A percentile compares a stretch with the other conserved stretches of the same genome.
Evolutionary conservation across 2,797 vertebrate species (phyloP).

Genomic region (Rhinichthys osculus): DNA sequence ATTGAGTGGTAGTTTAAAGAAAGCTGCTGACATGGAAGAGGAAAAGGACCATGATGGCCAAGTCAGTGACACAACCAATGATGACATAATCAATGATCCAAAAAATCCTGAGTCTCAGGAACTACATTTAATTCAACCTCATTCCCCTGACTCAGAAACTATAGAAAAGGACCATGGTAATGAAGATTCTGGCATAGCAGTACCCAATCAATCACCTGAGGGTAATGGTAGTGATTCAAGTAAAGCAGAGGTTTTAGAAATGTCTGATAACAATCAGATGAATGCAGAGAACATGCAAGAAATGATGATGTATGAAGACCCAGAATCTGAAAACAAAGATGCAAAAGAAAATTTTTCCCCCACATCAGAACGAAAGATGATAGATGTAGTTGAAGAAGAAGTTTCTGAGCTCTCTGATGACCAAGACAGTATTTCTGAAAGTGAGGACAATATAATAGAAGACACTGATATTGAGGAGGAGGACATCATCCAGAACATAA

Average conservation of each 20-base stretch:
- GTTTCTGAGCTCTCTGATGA: slow-evolving; percentile 22
- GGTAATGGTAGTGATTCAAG: slow-evolving; percentile 25
- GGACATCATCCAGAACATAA: not conserved
- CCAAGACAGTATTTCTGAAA: slow-evolving; percentile 29
- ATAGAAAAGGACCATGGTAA: slow-evolving; percentile 22
- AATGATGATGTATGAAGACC: not conserved
- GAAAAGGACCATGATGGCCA: not conserved
- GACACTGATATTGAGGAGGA: slow-evolving; percentile 11
- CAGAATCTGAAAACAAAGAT: slow-evolving; percentile 12
- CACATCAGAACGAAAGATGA: slow-evolving; percentile 20
- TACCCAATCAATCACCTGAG: slow-evolving; percentile 19
- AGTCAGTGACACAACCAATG: slow-evolving; percentile 6
- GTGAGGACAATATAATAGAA: not conserved
- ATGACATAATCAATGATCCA: not conserved
- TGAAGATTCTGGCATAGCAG: slow-evolving; percentile 42
- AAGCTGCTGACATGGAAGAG: slow-evolving; percentile 63
- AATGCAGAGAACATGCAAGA: slow-evolving; percentile 23
- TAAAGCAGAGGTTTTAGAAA: slow-evolving; percentile 28
- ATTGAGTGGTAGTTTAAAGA: slow-evolving; percentile 46
- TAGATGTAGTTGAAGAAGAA: not conserved
- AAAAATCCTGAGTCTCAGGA: slow-evolving; percentile 13
- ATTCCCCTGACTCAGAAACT: slow-evolving; percentile 25
- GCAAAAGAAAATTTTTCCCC: slow-evolving; percentile 6
- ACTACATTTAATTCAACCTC: not conserved
- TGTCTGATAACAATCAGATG: not conserved